Evolutionary conservation across 1,140 invertebrate species (phyloP), one percentile per base, ranked within the genome.

Genomic region (Polypedilum vanderplanki): DNA sequence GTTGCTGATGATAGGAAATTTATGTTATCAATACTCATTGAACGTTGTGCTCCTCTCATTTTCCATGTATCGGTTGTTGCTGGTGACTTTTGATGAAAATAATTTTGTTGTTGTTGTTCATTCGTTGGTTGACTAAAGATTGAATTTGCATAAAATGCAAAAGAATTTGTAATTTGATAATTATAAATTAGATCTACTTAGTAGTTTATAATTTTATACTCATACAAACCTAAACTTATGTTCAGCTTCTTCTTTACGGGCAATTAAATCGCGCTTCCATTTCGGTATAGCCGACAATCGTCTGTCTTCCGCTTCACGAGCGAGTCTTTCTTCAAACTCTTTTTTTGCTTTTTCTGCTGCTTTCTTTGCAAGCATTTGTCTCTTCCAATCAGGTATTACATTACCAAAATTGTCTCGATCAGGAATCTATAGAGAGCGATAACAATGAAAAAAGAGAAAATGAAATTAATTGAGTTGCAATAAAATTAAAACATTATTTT

Each of bases 361-460:
- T 81, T 97, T 94, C 78, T 94, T 91, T 0, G 95, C 95, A 80
- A 97, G 80, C 93, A 98, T 96, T 83, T 97, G 94, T 22, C 95
- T 84, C 82, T 97, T 97, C 95, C 96, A 97, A 18, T 90, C 90
- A 10, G 95, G 95, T 80, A 97, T 96, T 18, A 90, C 83, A 78
- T 93, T 93, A 12, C 95, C 95, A n/a, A 91, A 88, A 57, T 89
- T 88, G 80, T 97, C 95, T 75, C 89, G 90, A 78, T 95, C 92
- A 1, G 95, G 94, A 77, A 98, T 91, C 93, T 97, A 33, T 5
- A 33, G 24, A 33, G 24, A 33, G 24, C 24, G 84, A 64, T 80
- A 83, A 79, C 81, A 83, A 77, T 80, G 77, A 70, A 75, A 12
- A 77, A 15, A 57, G 15, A 46, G 41, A 46, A 46, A 57, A 57